phyloP scores from a whole-genome alignment of 2,888 invertebrate species.

The Coenonympha glycerion region DNA sequence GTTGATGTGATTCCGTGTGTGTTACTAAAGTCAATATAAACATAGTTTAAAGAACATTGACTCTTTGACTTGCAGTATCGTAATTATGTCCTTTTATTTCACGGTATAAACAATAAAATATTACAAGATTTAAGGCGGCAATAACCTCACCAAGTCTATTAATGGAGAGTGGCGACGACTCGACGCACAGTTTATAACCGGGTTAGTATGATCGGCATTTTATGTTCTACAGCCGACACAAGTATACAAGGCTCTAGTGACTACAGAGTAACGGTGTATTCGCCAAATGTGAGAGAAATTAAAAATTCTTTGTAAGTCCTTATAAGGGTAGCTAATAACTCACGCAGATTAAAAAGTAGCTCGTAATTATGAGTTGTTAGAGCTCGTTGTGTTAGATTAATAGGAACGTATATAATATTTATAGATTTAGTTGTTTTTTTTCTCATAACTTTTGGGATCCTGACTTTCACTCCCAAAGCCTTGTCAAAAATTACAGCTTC shows the following conservation, averaged over 20 bases:
- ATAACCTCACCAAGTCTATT: slow-evolving; percentile 9
- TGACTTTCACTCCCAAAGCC: too few species aligned
- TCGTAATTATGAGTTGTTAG: not conserved
- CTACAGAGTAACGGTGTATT: slow-evolving; percentile 5
- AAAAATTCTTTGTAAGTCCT: not conserved
- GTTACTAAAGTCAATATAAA: too few species aligned
- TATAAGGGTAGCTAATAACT: slow-evolving; percentile 2
- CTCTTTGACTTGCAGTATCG: not conserved
- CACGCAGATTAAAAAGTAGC: not conserved
- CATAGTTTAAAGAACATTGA: not conserved
- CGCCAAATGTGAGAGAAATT: not conserved
- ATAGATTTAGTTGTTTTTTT: too few species aligned
- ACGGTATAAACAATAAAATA: not conserved
- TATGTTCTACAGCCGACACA: slow-evolving; percentile 2
- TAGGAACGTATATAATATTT: not conserved
- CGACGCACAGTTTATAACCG: slow-evolving; percentile 4
- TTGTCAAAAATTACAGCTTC: too few species aligned
- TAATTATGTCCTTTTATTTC: not conserved
- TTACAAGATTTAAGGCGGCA: slow-evolving; percentile 1
- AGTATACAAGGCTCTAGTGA: too few species aligned
- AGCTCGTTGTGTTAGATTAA: not conserved
- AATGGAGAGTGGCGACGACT: slow-evolving; percentile 2
- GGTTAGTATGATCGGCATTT: slow-evolving; percentile 6
- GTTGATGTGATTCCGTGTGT: too few species aligned
- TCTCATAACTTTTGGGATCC: too few species aligned